Evolutionary conservation across 2,113 vertebrate genomes (phyloP).

Genomic region (Tenrec ecaudatus): DNA sequence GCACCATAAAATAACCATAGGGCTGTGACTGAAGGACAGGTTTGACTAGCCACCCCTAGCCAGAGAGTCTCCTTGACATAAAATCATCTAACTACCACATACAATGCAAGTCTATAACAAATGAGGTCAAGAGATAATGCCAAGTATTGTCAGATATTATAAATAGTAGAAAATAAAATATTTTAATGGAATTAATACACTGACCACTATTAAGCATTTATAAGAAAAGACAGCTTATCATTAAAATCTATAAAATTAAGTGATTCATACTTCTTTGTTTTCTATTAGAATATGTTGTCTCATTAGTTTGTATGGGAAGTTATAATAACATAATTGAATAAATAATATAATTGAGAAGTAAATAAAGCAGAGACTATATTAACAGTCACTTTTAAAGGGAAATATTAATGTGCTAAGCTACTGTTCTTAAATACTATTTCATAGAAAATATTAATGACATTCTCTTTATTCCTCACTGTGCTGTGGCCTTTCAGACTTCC

Average conservation of each 20-base stretch:
- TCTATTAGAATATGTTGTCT: constrained; percentile 28
- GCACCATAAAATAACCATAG: too few relatives aligned
- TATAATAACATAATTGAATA: not conserved
- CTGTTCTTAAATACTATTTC: not conserved
- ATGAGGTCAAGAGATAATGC: not conserved
- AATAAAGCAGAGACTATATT: not conserved
- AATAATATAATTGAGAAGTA: not conserved
- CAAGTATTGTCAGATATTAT: not conserved
- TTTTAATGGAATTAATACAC: not conserved
- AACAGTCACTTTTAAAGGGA: not conserved
- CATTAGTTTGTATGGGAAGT: not conserved
- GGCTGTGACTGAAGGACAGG: too few relatives aligned
- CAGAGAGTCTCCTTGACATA: too few relatives aligned
- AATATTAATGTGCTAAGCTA: not conserved
- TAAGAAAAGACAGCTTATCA: not conserved
- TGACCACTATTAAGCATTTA: not conserved
- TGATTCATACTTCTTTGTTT: constrained; percentile 8
- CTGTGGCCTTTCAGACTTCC: not conserved
- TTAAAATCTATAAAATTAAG: not conserved
- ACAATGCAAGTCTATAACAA: not conserved
- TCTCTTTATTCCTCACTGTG: not conserved
- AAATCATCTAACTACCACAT: too few relatives aligned
- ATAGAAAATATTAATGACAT: not conserved
- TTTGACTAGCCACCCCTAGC: too few relatives aligned
- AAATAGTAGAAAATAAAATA: constrained; percentile 5